Evolutionary conservation across 2,888 invertebrate genomes (phyloP), one percentile per base, ranked within the genome.

Genomic region (Hypselothyrea guttata): DNA sequence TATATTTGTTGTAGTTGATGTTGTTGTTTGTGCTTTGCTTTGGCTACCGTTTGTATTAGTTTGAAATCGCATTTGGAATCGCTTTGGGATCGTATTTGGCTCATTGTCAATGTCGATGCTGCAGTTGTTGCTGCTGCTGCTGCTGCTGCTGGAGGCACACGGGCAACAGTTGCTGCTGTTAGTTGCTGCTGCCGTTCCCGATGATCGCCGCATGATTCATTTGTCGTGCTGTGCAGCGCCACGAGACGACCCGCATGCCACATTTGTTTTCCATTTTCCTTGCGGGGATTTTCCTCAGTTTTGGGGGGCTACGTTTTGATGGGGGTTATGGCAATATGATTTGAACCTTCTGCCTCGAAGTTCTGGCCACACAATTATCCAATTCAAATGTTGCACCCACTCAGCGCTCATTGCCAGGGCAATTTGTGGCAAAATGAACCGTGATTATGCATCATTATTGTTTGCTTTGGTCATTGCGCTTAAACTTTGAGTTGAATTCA

Each of bases 41-140:
- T 81, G 62, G 84, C 84, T 77, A 77, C 84, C 74, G 84, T 77
- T 77, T 84, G 84, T 47, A 61, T 71, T 56, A 51, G 34, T 53
- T 69, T 76, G 70, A 54, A 41, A 72, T 76, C 73, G 69, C 64
- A 30, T 53, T 69, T 76, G 70, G 54, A 41, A 72, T 76, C 73
- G 69, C 64, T 57, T 76, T 63, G 48, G 48, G 47, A 52, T 71
- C 72, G 72, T 49, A 72, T 69, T 79, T 79, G 77, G 82, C 82
- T 85, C 81, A 82, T 83, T 82, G 82, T 82, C 86, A 85, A 82
- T 82, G 82, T 76, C 82, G 78, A 60, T 49, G 60, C 44, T 45
- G 38, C 54, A 40, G 37, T n/a, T 4, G 37, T 13, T 9, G 16
- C 3, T 27, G 40, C 11, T 18, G 49, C 40, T 51, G 49, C 28